A percentile compares a stretch with the other conserved stretches of the same genome.
Evolutionary conservation across 1,140 invertebrate genomes (phyloP).

Genomic region (Caerostris darwini): DNA sequence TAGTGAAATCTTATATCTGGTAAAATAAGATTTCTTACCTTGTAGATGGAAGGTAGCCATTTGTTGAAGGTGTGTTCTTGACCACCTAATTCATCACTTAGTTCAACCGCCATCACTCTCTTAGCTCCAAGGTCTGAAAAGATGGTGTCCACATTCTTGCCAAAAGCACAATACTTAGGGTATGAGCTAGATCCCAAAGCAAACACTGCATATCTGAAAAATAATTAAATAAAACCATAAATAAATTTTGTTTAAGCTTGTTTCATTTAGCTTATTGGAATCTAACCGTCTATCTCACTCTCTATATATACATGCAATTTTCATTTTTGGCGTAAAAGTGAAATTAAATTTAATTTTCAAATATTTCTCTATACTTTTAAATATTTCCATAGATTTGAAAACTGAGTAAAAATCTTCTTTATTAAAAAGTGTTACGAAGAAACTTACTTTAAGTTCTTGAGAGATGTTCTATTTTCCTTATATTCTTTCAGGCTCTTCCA

Average conservation of each 20-base stretch:
- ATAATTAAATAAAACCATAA: too few species aligned
- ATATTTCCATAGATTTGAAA: too few species aligned
- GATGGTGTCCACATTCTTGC: constrained; percentile 76
- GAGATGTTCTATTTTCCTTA: constrained; percentile 11
- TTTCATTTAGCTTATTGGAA: too few species aligned
- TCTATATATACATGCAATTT: too few species aligned
- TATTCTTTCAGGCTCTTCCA: constrained; percentile 15
- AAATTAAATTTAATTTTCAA: too few species aligned
- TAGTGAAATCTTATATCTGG: neutral
- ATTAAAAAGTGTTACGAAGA: neutral
- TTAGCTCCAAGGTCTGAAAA: constrained; percentile 75
- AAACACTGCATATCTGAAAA: constrained; percentile 77
- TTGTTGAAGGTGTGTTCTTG: constrained; percentile 78
- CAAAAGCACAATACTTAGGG: constrained; percentile 78
- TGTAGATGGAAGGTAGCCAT: constrained; percentile 74
- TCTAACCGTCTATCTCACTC: too few species aligned
- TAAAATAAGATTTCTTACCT: too few species aligned
- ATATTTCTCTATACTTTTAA: too few species aligned
- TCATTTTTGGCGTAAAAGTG: too few species aligned
- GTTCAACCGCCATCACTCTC: constrained; percentile 52
- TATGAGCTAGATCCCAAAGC: constrained; percentile 78
- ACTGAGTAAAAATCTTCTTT: too few species aligned
- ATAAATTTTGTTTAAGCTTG: too few species aligned
- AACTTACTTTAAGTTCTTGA: constrained; percentile 62
- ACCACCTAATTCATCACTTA: constrained; percentile 78